Base-by-base conservation (phyloP, 2,888 invertebrate genomes). In the Stenodera caucasica region DNA sequence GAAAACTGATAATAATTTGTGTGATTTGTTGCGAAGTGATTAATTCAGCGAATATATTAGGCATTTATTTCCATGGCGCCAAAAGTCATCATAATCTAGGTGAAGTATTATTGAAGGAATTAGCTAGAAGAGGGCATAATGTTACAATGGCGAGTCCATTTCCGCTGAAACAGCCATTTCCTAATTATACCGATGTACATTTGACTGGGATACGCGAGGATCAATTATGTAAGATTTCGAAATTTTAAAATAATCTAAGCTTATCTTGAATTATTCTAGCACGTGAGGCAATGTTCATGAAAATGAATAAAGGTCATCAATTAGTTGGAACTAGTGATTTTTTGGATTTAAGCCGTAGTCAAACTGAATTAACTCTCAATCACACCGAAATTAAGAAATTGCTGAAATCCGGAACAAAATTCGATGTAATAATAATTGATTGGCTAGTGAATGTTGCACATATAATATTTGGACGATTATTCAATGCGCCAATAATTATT, bases 71-170 rank as follows among this genome's bases (percentile, higher is more conserved):
- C 49, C 67, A 69, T 52, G 70, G 69, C 1, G 70, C 70, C 18
- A 69, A 60, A 54, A 73, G 72, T 52, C 73, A 73, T 50, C 69
- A 70, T 30, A 70, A 70, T 50, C 52, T 75, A 21, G 73, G 73
- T 0, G 65, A 65, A 33, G 50, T 78, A 26, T 74, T 85, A 52
- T 79, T 85, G 64, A 80, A 81, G 50, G 84, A 83, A 67, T 75
- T 86, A 49, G 83, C 83, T 12, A 80, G 78, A 68, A 78, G 82
- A 23, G 82, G 84, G 58, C 84, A 86, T 70, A 81, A 85, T 63
- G 82, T 86, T 56, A 84, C 84, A 26, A 80, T 85, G 68, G 80
- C 85, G 51, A 75, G 72, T 64, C 67, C 73, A 0, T 73, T 67
- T 64, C 69, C 71, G 0, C 53, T 67, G 12, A 60, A 67, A 35